Conservation (phyloP, 2,888 invertebrate species). For the Sarcophaga variegata region DNA sequence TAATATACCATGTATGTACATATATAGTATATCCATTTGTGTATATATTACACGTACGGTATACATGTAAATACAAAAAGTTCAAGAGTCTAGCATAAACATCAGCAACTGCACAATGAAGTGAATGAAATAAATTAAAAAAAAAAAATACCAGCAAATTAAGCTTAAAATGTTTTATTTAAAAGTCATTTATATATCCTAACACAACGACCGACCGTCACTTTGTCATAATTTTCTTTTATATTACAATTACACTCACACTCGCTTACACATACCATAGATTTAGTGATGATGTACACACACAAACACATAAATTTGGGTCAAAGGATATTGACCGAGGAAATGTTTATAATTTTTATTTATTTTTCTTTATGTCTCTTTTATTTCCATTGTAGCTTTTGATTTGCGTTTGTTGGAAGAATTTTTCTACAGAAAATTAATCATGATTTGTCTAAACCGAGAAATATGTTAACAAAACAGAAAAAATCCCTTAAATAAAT, state of each 20-base stretch:
- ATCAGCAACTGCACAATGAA: slow-evolving; percentile 59
- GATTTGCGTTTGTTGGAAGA: background rate
- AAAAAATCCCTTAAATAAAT: background rate
- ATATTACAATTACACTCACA: slow-evolving; percentile 25
- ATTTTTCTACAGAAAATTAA: background rate
- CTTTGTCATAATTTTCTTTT: slow-evolving; percentile 9
- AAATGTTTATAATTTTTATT: slow-evolving; percentile 65
- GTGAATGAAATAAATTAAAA: slow-evolving; percentile 50
- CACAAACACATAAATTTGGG: slow-evolving; percentile 75
- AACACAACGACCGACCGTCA: slow-evolving; percentile 19
- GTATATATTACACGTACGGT: too few relatives aligned
- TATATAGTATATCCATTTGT: background rate
- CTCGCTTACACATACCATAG: background rate
- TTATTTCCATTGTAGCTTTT: slow-evolving; percentile 9
- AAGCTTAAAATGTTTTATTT: slow-evolving; percentile 50
- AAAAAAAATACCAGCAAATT: slow-evolving; percentile 50
- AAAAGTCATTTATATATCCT: slow-evolving; percentile 28
- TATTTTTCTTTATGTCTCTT: slow-evolving; percentile 27
- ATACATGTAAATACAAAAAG: slow-evolving; percentile 34
- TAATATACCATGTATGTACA: background rate
- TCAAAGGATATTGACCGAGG: slow-evolving; percentile 80
- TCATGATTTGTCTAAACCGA: slow-evolving; percentile 9
- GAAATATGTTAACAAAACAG: background rate
- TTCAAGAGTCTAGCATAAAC: slow-evolving; percentile 59
- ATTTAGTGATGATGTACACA: slow-evolving; percentile 13